Evolutionary conservation across 1,140 invertebrate genomes (phyloP).

Genomic region (Drosophila sucinea): DNA sequence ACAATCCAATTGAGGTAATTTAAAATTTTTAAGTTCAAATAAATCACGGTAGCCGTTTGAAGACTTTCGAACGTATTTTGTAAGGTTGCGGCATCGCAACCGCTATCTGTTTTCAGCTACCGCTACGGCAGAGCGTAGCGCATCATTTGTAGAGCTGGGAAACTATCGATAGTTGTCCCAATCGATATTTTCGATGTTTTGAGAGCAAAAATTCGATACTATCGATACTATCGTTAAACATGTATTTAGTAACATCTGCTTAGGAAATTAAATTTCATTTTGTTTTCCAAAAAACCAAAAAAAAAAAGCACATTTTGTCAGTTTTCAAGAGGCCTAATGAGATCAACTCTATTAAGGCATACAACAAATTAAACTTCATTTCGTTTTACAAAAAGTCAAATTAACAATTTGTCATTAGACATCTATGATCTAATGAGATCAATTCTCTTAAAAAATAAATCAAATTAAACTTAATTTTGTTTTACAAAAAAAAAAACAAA

Average conservation of each 20-base stretch:
- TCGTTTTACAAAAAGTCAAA: slow-evolving; percentile 5
- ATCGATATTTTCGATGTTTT: no score
- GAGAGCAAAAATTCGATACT: no score
- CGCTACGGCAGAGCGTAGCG: no score
- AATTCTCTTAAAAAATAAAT: slow-evolving; percentile 6
- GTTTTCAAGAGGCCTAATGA: slow-evolving; percentile 2
- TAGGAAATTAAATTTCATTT: slow-evolving; percentile 5
- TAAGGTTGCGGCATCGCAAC: slow-evolving; percentile 16
- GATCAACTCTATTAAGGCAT: slow-evolving; percentile 2
- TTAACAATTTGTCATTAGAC: slow-evolving; percentile 6
- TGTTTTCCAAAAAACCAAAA: slow-evolving; percentile 5
- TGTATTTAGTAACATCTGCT: slow-evolving; percentile 5
- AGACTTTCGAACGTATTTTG: slow-evolving; percentile 25
- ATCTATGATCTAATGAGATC: slow-evolving; percentile 4
- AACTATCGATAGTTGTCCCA: no score
- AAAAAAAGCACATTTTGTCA: slow-evolving; percentile 6
- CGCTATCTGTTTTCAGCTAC: no score
- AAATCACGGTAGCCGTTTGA: slow-evolving; percentile 24
- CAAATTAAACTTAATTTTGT: background rate
- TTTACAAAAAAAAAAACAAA: slow-evolving; percentile 3
- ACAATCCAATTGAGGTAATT: slow-evolving; percentile 39
- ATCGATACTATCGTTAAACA: background rate
- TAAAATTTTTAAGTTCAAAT: slow-evolving; percentile 28
- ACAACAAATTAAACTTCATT: slow-evolving; percentile 3
- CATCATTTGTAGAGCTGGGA: no score